These are phyloP conservation scores for Ispidina picta DNA, from an alignment of 2,797 vertebrate genomes.

Conservation along the genomic window DNA sequence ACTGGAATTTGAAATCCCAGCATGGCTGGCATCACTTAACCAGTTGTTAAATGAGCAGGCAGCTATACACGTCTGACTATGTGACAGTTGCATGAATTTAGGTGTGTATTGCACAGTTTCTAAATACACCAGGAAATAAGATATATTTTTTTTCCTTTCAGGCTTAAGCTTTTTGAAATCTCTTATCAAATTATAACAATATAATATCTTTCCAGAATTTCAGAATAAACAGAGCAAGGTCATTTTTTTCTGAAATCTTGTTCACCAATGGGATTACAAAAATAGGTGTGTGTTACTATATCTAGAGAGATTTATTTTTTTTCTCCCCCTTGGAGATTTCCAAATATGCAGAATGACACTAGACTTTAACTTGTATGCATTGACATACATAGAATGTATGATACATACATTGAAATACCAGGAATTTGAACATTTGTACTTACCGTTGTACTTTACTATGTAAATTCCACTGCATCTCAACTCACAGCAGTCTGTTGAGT, in stretches of 20 bases:
- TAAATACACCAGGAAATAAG: background rate
- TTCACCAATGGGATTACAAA: background rate
- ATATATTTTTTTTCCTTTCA: background rate
- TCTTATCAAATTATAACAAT: background rate
- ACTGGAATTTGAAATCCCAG: background rate
- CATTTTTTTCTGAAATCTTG: background rate
- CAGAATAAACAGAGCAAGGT: background rate
- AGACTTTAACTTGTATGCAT: background rate
- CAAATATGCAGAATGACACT: background rate
- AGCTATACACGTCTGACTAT: background rate
- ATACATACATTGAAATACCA: background rate
- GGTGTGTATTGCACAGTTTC: background rate
- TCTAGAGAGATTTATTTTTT: background rate
- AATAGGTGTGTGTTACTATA: background rate
- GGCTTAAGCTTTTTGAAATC: background rate
- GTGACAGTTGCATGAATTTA: background rate
- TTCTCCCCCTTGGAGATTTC: background rate
- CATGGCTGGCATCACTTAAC: background rate
- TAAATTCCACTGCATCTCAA: background rate
- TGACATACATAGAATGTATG: background rate
- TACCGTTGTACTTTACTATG: background rate
- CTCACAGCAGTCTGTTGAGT: background rate
- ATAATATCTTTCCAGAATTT: background rate
- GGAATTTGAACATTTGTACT: background rate
- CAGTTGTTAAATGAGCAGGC: background rate